Evolutionary conservation across 2,888 invertebrate species (phyloP).

Genomic region (Meliscaeva auricollis): DNA sequence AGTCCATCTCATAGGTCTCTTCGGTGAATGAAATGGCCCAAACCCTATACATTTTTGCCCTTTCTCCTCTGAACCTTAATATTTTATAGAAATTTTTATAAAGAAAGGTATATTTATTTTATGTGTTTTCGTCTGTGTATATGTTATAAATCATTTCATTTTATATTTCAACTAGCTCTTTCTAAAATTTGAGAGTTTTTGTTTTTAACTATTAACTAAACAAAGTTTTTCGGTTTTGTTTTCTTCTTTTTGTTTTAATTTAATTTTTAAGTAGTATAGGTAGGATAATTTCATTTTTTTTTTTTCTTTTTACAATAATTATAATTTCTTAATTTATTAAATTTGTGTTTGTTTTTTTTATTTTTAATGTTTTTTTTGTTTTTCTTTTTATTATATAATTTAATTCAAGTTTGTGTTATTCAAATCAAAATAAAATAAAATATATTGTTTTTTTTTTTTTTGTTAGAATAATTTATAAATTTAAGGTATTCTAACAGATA

Average conservation of each 20-base stretch:
- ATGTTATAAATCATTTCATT: background rate
- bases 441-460: constrained; percentile 27
- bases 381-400: too few species aligned
- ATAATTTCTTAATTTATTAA: constrained; percentile 9
- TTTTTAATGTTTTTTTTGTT: too few species aligned
- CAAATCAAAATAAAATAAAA: constrained; percentile 26
- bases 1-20: too few species aligned
- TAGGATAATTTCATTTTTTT: constrained; percentile 62
- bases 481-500: constrained; percentile 63
- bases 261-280: constrained; percentile 54
- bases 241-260: background rate
- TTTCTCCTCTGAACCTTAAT: too few species aligned
- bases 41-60: too few species aligned
- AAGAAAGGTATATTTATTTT: background rate
- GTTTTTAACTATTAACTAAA: constrained; percentile 19
- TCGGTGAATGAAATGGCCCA: too few species aligned
- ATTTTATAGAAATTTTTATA: too few species aligned
- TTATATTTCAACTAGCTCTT: constrained; percentile 19
- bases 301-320: constrained; percentile 29
- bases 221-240: too few species aligned
- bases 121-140: background rate
- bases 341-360: constrained; percentile 13
- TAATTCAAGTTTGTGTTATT: background rate
- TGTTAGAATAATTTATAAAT: constrained; percentile 53
- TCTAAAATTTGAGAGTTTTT: constrained; percentile 25